Evolutionary conservation across 2,797 vertebrate species (phyloP).

Genomic region (Pseudochirops corinnae): DNA sequence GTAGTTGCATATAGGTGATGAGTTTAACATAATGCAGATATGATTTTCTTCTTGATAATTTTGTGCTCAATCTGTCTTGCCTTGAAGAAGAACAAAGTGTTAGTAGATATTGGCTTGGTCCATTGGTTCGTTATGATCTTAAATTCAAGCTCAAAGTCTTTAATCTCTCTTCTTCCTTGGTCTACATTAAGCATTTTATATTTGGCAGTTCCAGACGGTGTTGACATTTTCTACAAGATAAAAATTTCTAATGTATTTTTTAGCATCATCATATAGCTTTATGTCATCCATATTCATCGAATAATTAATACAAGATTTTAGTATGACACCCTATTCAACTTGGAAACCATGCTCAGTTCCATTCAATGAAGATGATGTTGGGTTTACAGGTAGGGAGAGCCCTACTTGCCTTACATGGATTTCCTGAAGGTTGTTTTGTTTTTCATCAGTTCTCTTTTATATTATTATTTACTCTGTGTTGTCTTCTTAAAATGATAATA

Average conservation of each 20-base stretch:
- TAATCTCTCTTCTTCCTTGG: neutral
- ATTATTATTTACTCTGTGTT: neutral
- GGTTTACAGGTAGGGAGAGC: neutral
- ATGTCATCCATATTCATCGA: neutral
- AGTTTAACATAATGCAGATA: neutral
- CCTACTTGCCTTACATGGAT: neutral
- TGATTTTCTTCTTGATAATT: neutral
- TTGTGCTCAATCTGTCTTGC: neutral
- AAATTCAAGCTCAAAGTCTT: neutral
- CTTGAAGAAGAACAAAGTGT: neutral
- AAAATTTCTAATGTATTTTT: neutral
- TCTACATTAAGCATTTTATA: neutral
- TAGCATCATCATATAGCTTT: neutral
- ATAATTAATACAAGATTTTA: too few relatives aligned
- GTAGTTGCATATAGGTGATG: neutral
- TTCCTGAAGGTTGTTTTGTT: neutral
- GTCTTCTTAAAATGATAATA: neutral
- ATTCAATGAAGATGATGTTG: neutral
- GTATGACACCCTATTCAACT: neutral
- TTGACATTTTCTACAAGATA: neutral
- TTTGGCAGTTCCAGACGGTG: neutral
- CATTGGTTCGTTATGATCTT: neutral
- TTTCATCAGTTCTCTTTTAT: neutral
- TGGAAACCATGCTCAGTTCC: neutral
- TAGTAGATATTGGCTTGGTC: neutral